A percentile compares a stretch with the other conserved stretches of the same genome.
phyloP scores from a whole-genome alignment of 2,888 invertebrate species.

The Melolontha melolontha region DNA sequence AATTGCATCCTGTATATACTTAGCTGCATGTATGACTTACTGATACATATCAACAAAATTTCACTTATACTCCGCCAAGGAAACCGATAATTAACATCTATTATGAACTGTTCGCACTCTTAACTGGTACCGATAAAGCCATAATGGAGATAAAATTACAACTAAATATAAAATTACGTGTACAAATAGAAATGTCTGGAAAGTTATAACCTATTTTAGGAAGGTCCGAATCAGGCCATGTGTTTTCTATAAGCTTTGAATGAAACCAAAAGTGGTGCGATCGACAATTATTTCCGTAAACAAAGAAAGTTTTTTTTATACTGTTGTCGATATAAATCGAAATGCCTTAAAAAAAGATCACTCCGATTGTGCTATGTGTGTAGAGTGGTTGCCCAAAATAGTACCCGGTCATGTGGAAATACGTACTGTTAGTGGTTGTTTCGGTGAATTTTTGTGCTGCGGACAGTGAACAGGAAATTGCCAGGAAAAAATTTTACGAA shows the following conservation, averaged over 20 bases:
- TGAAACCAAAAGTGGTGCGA: constrained; percentile 51
- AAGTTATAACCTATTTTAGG: constrained; percentile 45
- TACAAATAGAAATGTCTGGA: constrained; percentile 48
- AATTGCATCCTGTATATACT: too few species aligned
- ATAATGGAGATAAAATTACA: constrained; percentile 4
- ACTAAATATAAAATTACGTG: constrained; percentile 13
- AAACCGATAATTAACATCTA: not conserved
- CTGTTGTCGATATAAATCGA: constrained; percentile 26
- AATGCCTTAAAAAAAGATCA: constrained; percentile 34
- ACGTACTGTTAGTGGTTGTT: constrained; percentile 45
- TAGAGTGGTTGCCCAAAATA: constrained; percentile 2
- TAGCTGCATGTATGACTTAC: too few species aligned
- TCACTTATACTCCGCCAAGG: too few species aligned
- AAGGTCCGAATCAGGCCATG: constrained; percentile 24
- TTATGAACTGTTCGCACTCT: not conserved
- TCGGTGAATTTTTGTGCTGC: constrained; percentile 43
- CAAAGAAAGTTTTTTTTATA: constrained; percentile 42
- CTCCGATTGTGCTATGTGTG: constrained; percentile 9
- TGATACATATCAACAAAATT: too few species aligned
- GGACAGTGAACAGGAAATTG: constrained; percentile 42
- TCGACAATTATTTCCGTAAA: constrained; percentile 43
- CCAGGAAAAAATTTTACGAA: constrained; percentile 36
- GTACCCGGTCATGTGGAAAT: constrained; percentile 43
- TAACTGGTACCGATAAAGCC: not conserved
- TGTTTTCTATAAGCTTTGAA: constrained; percentile 35